A percentile compares a stretch with the other conserved stretches of the same genome.
These are phyloP conservation scores for Hermaeophaga mercurialis DNA, from an alignment of 2,888 invertebrate genomes.

Conservation along the genomic window DNA sequence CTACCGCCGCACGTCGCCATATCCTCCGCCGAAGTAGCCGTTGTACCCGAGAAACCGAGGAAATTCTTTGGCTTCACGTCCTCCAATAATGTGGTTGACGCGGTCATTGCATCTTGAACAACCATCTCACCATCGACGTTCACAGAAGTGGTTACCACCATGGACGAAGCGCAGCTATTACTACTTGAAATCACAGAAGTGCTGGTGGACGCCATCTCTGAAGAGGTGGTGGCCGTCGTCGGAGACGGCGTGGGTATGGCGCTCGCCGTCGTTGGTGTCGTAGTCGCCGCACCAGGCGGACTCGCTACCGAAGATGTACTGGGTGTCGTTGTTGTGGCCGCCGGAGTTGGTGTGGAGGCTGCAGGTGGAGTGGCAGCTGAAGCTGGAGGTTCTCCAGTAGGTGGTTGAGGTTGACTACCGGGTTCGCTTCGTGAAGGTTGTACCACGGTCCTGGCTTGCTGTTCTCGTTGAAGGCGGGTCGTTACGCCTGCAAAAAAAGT, in stretches of 20 bases:
- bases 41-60: slow-evolving; percentile 27
- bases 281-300: slow-evolving; percentile 37
- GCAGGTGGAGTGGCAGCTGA: slow-evolving; percentile 38
- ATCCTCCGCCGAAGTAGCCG: slow-evolving; percentile 31
- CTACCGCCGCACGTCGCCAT: slow-evolving; percentile 11
- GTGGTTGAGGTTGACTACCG: slow-evolving; percentile 39
- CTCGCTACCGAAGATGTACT: slow-evolving; percentile 26
- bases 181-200: slow-evolving; percentile 40
- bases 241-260: slow-evolving; percentile 23
- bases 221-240: slow-evolving; percentile 18
- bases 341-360: slow-evolving; percentile 26
- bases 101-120: slow-evolving; percentile 15
- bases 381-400: slow-evolving; percentile 25
- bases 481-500: slow-evolving; percentile 69
- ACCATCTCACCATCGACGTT: slow-evolving; percentile 36
- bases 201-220: slow-evolving; percentile 29
- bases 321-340: slow-evolving; percentile 16
- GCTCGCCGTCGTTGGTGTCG: slow-evolving; percentile 28
- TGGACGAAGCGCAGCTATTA: slow-evolving; percentile 26
- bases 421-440: slow-evolving; percentile 48
- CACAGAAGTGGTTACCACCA: slow-evolving; percentile 28
- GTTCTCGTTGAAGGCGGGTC: slow-evolving; percentile 81
- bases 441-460: slow-evolving; percentile 70
- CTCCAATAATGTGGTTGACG: slow-evolving; percentile 16
- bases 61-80: slow-evolving; percentile 27